A percentile compares a stretch with the other conserved stretches of the same genome.
These are phyloP conservation scores for Illadopsis cleaveri DNA, from an alignment of 2,113 vertebrate genomes.

Conservation along the genomic window DNA sequence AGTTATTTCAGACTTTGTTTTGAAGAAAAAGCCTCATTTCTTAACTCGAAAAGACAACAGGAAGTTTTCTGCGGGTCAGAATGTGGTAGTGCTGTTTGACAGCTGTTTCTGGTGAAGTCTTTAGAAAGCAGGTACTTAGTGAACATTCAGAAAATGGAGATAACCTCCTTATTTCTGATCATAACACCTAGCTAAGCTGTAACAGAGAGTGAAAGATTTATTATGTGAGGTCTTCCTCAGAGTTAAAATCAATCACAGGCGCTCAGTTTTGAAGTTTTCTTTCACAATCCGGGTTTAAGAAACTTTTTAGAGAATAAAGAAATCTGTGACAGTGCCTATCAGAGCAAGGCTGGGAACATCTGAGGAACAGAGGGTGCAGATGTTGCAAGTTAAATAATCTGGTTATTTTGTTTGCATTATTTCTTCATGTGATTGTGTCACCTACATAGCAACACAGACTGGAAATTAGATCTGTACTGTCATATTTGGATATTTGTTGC, in stretches of 20 bases:
- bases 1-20: background rate
- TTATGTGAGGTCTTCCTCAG: background rate
- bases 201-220: background rate
- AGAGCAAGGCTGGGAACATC: background rate
- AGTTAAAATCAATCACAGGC: background rate
- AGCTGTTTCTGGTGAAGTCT: background rate
- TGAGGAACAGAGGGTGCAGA: background rate
- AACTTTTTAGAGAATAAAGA: background rate
- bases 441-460: fast-evolving
- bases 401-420: background rate
- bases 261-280: background rate
- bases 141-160: background rate
- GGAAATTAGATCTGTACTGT: background rate
- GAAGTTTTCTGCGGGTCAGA: background rate
- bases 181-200: too few species aligned
- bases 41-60: background rate
- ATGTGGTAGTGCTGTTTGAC: background rate
- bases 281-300: background rate
- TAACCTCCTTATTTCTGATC: background rate
- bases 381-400: background rate
- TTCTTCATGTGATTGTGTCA: background rate
- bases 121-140: background rate
- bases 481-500: background rate
- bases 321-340: background rate
- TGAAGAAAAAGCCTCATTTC: background rate